phyloP scores from a whole-genome alignment of 2,113 vertebrate genomes.

The Isichthys henryi region DNA sequence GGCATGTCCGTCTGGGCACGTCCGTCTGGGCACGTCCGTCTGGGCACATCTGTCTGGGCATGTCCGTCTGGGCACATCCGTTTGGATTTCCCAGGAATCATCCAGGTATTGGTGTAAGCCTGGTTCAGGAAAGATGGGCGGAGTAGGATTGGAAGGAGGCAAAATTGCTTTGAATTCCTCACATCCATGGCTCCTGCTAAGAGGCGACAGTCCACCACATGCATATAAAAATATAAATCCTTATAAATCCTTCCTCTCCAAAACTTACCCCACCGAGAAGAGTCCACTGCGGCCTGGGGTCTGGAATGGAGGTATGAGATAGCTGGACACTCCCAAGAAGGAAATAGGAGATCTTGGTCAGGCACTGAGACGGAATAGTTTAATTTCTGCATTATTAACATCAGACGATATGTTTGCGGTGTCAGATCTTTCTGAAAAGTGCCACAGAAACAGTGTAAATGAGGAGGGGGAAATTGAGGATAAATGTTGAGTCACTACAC shows the following conservation, averaged over 20 bases:
- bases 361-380: background rate
- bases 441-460: background rate
- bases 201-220: conserved; percentile 15
- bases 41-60: background rate
- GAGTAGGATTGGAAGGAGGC: background rate
- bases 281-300: conserved; percentile 9
- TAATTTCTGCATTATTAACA: background rate
- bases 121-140: background rate
- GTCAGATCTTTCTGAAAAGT: background rate
- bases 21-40: background rate
- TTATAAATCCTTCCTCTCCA: background rate
- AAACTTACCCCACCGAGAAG: background rate
- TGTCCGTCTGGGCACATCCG: no score
- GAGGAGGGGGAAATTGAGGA: background rate
- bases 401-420: background rate
- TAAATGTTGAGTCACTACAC: no score
- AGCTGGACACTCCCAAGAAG: background rate
- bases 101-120: background rate
- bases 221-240: conserved; percentile 17
- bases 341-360: background rate
- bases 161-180: background rate
- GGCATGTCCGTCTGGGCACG: background rate
- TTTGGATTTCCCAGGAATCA: background rate
- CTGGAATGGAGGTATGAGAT: background rate
- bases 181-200: background rate